Percentiles rank a stretch among this genome's conserved stretches.
phyloP scores from a whole-genome alignment of 2,797 vertebrate species.

The Anas bahamensis region DNA sequence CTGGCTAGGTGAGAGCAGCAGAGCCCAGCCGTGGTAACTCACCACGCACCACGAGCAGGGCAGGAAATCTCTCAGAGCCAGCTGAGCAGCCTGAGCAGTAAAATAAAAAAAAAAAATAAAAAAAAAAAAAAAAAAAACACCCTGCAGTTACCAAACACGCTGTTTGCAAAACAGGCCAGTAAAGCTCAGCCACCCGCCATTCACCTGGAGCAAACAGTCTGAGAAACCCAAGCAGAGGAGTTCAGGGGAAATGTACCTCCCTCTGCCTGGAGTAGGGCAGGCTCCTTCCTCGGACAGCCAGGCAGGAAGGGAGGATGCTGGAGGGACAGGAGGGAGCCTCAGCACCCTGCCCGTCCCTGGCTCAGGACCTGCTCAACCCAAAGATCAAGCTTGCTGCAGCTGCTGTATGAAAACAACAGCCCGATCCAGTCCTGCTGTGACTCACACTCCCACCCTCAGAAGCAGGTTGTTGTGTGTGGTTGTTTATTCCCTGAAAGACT shows the following conservation, averaged over 20 bases:
- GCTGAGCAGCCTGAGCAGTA: not conserved
- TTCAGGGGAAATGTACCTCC: not conserved
- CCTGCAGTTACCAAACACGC: not conserved
- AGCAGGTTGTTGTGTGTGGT: not conserved
- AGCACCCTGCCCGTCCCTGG: not conserved
- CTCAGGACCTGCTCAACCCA: not conserved
- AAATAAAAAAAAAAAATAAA: not conserved
- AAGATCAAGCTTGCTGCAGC: not conserved
- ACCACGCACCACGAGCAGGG: not conserved
- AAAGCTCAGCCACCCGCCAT: not conserved
- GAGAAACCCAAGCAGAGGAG: not conserved
- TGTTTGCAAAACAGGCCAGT: slow-evolving; percentile 1
- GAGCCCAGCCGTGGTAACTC: not conserved
- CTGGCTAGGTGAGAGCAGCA: not conserved
- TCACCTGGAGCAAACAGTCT: not conserved
- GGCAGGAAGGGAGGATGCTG: not conserved
- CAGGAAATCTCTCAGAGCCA: not conserved
- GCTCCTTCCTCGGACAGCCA: not conserved
- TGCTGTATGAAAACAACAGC: not conserved
- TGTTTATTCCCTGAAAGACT: not conserved
- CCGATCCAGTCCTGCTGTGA: not conserved
- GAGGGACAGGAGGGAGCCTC: not conserved
- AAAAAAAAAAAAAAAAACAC: not conserved
- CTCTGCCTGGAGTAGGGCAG: not conserved
- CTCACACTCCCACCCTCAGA: not conserved